Base-by-base conservation (phyloP, 2,113 vertebrate genomes). In the Oncorhynchus gorbuscha region DNA sequence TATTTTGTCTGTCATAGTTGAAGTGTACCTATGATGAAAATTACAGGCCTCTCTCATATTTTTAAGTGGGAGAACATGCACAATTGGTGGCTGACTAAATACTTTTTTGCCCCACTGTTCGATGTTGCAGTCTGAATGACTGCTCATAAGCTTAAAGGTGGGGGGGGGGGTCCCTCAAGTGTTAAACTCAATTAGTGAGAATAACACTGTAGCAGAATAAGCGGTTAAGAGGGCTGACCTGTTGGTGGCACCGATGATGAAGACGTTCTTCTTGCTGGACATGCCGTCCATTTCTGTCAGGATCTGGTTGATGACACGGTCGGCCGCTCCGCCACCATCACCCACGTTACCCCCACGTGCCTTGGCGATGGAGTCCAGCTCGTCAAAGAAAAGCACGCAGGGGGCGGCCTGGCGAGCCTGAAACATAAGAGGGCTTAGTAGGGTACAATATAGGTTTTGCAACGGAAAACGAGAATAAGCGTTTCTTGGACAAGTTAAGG, bases 251-350 rank as follows among this genome's bases (percentile, higher is more conserved):
- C 96, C 95, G 0, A 96, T 97, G 84, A 97, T 97, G 90, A 97
- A 97, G 71, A 97, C 96, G 0, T 96, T 96, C 49, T 96, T 97
- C 89, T 96, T 97, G 89, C 95, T 96, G 79, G 95, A 96, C 96
- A 97, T 97, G 73, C 96, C 96, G 0, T 97, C 96, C 96, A 97
- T 97, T 89, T 97, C 96, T 0, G 95, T 97, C 76, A 97, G 89
- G 71, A 97, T 97, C 89, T 97, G 96, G 90, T 96, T 97, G 85
- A 97, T 97, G 79, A 97, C 95, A 28, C 96, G 87, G 84, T 97
- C 96, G 2, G 95, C 96, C 1, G 96, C 95, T 14, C 95, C 96
- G 0, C 96, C 95, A 0, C 95, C 96, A 6, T 97, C 96, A 0
- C 95, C 96, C 0, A 95, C 94, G 35, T 96, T 96, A 61, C 95